Percentiles rank a stretch among this genome's conserved stretches.
Evolutionary conservation across 2,888 invertebrate genomes (phyloP).

Genomic region (Oscheius onirici): DNA sequence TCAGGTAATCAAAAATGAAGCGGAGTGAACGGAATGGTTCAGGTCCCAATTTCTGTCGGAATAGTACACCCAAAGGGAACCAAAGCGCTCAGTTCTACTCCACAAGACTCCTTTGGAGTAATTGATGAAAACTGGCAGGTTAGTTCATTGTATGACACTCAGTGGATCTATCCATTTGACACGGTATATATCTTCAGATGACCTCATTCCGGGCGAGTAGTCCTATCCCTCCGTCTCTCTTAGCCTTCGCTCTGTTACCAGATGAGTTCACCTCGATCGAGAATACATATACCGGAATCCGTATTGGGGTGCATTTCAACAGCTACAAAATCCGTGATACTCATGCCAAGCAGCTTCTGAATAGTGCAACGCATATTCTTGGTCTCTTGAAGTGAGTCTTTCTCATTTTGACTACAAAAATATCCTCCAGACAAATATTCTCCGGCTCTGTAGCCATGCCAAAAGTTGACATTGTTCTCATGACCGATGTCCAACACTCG

Average conservation of each 20-base stretch:
- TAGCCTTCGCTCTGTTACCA: slow-evolving; percentile 45
- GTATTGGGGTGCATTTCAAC: slow-evolving; percentile 45
- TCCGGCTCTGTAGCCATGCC: slow-evolving; percentile 33
- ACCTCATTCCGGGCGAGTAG: slow-evolving; percentile 45
- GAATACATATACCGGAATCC: slow-evolving; percentile 48
- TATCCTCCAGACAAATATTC: slow-evolving; percentile 33
- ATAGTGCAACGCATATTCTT: slow-evolving; percentile 46
- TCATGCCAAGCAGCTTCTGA: slow-evolving; percentile 46
- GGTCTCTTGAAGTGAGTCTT: slow-evolving; percentile 42
- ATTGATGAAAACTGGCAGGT: slow-evolving; percentile 56
- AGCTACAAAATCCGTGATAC: slow-evolving; percentile 40
- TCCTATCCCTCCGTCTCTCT: slow-evolving; percentile 41
- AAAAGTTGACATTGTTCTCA: slow-evolving; percentile 39
- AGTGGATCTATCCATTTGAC: no score
- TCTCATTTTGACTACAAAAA: background rate
- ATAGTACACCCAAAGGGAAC: slow-evolving; percentile 51
- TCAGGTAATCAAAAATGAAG: slow-evolving; percentile 25
- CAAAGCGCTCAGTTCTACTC: slow-evolving; percentile 42
- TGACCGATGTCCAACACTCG: slow-evolving; percentile 38
- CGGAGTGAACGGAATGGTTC: background rate
- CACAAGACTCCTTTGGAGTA: slow-evolving; percentile 27
- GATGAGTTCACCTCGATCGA: slow-evolving; percentile 45
- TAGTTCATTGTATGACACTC: no score
- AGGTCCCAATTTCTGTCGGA: slow-evolving; percentile 41
- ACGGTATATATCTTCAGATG: slow-evolving; percentile 32